A percentile compares a stretch with the other conserved stretches of the same genome.
Evolutionary conservation across 1,140 invertebrate genomes (phyloP).

Genomic region (Phymorhynchus buccinoides): DNA sequence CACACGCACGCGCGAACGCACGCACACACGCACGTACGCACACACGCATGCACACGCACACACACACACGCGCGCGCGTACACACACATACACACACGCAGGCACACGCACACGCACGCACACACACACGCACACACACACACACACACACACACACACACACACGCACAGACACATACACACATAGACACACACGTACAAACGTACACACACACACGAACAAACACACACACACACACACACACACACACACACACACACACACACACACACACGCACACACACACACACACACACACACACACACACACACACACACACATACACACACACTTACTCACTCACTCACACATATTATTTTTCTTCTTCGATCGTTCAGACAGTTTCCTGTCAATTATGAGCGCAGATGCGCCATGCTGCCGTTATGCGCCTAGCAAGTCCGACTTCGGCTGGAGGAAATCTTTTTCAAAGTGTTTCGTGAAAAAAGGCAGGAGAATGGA

Average conservation of each 20-base stretch:
- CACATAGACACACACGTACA: not conserved
- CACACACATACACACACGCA: not conserved
- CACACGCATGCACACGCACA: not conserved
- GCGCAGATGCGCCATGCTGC: too few species aligned
- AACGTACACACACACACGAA: not conserved
- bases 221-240: not conserved
- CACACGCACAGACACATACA: not conserved
- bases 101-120: not conserved
- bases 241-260: not conserved
- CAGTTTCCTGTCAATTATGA: too few species aligned
- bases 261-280: conserved; percentile 13
- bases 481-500: too few species aligned
- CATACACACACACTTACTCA: too few species aligned
- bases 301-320: not conserved
- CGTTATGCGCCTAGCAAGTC: too few species aligned
- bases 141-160: not conserved
- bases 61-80: not conserved
- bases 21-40: not conserved
- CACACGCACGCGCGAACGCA: conserved; percentile 9
- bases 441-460: too few species aligned
- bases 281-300: conserved; percentile 17
- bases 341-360: too few species aligned
- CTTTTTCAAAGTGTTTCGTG: too few species aligned
- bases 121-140: not conserved
- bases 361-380: too few species aligned